Conservation (phyloP, 2,797 vertebrate species). For the Anguilla anguilla region DNA sequence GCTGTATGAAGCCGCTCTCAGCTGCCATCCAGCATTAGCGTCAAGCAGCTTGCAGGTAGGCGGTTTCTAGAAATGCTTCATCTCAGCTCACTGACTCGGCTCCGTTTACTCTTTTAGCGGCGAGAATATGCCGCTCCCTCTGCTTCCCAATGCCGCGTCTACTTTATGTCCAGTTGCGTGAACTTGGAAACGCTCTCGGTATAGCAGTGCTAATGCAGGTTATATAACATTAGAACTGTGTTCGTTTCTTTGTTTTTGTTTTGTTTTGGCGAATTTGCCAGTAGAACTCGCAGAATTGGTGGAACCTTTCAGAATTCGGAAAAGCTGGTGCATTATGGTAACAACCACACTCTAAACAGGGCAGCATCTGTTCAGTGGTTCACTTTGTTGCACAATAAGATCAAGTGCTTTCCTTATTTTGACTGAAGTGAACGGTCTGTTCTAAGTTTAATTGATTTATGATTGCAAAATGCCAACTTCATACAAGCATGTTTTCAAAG, state of each 20-base stretch:
- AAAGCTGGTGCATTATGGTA: background rate
- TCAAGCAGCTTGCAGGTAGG: conserved; percentile 64
- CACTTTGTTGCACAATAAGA: background rate
- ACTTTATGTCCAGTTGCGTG: conserved; percentile 47
- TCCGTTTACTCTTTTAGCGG: conserved; percentile 44
- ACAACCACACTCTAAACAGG: background rate
- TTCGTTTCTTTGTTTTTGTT: background rate
- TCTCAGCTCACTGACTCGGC: conserved; percentile 54
- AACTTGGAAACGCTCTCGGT: conserved; percentile 21
- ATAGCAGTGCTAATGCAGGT: background rate
- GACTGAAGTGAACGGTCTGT: background rate
- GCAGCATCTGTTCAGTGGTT: background rate
- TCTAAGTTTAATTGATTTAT: background rate
- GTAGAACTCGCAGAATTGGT: background rate
- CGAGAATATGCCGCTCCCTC: conserved; percentile 45
- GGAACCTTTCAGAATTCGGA: background rate
- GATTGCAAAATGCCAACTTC: background rate
- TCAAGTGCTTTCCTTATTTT: background rate
- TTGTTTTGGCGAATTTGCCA: background rate
- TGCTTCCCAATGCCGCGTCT: conserved; percentile 44
- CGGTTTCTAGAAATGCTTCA: conserved; percentile 55
- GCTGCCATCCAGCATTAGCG: conserved; percentile 76
- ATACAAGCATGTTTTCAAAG: background rate
- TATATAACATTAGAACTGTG: background rate
- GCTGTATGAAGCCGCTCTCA: conserved; percentile 67